Percentiles rank a stretch among this genome's conserved stretches.
Conservation (phyloP, 2,888 invertebrate species). For the Hemithea aestivaria region DNA sequence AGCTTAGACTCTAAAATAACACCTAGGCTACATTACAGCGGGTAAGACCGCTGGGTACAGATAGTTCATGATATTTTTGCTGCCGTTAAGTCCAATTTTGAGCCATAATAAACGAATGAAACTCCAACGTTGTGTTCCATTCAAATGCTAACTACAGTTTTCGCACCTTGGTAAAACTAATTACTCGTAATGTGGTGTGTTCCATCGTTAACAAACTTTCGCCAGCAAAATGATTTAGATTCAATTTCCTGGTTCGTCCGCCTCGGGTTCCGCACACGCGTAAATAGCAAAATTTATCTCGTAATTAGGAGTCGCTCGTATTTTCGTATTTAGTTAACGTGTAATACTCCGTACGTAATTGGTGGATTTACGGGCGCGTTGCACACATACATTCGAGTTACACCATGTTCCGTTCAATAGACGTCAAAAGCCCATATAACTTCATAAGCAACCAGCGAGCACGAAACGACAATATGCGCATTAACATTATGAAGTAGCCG, state of each 20-base stretch:
- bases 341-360: slow-evolving; percentile 29
- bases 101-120: too few species aligned
- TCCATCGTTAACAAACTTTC: slow-evolving; percentile 22
- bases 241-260: slow-evolving; percentile 35
- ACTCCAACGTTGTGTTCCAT: slow-evolving; percentile 5
- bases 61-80: too few species aligned
- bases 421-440: slow-evolving; percentile 19
- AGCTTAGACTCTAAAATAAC: too few species aligned
- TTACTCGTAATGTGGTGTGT: slow-evolving; percentile 16
- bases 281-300: slow-evolving; percentile 34
- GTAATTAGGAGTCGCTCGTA: slow-evolving; percentile 38
- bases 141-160: slow-evolving; percentile 9
- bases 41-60: too few species aligned
- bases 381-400: slow-evolving; percentile 28
- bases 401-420: slow-evolving; percentile 19
- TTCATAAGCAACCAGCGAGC: slow-evolving; percentile 6
- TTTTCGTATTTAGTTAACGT: slow-evolving; percentile 38
- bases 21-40: too few species aligned
- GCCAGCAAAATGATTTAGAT: slow-evolving; percentile 36
- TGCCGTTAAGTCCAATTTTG: too few species aligned
- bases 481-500: slow-evolving; percentile 23
- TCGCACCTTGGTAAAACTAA: slow-evolving; percentile 13
- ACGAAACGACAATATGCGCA: slow-evolving; percentile 11
- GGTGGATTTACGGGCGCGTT: slow-evolving; percentile 29
- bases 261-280: slow-evolving; percentile 25